Evolutionary conservation across 2,888 invertebrate species (phyloP).

Genomic region (Cheilosia impressa): DNA sequence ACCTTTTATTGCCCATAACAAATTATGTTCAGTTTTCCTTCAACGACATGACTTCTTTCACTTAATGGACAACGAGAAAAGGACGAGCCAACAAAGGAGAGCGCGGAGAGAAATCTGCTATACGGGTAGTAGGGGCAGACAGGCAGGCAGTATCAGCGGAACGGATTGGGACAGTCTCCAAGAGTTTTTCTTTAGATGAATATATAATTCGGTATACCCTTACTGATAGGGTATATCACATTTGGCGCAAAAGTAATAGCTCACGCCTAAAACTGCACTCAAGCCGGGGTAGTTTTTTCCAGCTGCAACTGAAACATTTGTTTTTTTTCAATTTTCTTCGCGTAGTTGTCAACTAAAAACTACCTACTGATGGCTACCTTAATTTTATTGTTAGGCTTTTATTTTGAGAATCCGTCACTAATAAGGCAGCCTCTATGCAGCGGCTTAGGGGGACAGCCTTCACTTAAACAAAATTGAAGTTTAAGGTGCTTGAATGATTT

Average conservation of each 20-base stretch:
- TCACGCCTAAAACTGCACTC: neutral
- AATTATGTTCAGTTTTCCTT: conserved; percentile 68
- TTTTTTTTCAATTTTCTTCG: neutral
- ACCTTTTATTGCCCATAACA: conserved; percentile 73
- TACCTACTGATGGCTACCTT: too few relatives aligned
- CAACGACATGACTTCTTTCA: conserved; percentile 61
- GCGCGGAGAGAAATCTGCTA: neutral
- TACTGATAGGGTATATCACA: neutral
- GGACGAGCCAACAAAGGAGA: conserved; percentile 30
- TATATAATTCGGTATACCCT: conserved; percentile 28
- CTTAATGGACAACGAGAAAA: conserved; percentile 58
- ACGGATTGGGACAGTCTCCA: conserved; percentile 40
- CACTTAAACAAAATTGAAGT: too few relatives aligned
- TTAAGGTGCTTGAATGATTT: too few relatives aligned
- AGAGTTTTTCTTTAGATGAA: conserved; percentile 52
- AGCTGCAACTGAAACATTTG: neutral
- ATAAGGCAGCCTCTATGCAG: too few relatives aligned
- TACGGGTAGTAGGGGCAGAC: neutral
- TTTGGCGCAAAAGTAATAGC: neutral
- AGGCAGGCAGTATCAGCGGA: conserved; percentile 20
- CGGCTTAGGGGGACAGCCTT: too few relatives aligned
- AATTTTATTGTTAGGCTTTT: too few relatives aligned
- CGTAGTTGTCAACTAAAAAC: too few relatives aligned
- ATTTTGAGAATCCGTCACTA: too few relatives aligned
- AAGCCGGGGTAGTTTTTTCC: neutral